These are phyloP conservation scores for Agrotis clavis DNA, from an alignment of 2,888 invertebrate genomes.

Conservation along the genomic window DNA sequence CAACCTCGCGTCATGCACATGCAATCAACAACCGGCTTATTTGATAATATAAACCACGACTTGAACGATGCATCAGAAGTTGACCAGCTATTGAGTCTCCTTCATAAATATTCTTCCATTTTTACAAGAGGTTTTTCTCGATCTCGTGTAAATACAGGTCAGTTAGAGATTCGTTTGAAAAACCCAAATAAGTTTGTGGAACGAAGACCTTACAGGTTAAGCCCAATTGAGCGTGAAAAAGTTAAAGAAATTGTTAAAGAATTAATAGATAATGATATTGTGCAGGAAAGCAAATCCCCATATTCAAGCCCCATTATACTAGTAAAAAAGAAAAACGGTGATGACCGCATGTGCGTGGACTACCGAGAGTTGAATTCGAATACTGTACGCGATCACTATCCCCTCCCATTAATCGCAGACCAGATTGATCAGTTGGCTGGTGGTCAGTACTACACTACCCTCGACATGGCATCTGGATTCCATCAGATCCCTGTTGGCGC, in stretches of 20 bases:
- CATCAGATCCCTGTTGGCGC: constrained; percentile 58
- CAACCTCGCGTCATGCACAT: too few relatives aligned
- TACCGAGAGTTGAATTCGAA: constrained; percentile 8
- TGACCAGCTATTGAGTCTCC: too few relatives aligned
- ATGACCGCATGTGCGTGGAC: constrained; percentile 8
- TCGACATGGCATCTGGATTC: constrained; percentile 51
- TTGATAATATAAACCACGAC: not conserved
- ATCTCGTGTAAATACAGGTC: not conserved
- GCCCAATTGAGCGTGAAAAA: not conserved
- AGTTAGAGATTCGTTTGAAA: not conserved
- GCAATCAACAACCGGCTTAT: too few relatives aligned
- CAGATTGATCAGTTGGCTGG: constrained; percentile 19
- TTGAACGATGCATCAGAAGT: too few relatives aligned
- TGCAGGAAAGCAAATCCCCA: not conserved
- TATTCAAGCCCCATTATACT: constrained; percentile 5
- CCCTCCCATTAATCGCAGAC: constrained; percentile 12
- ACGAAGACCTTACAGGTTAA: too few relatives aligned
- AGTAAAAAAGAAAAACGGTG: constrained; percentile 14
- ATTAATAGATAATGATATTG: not conserved
- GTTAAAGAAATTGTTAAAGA: not conserved
- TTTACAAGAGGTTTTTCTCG: too few relatives aligned
- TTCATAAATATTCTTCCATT: too few relatives aligned
- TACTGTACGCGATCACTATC: constrained; percentile 8
- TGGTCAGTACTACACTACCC: constrained; percentile 23
- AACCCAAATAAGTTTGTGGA: too few relatives aligned